Evolutionary conservation across 2,113 vertebrate genomes (phyloP), one percentile per base, ranked within the genome.

Genomic region (Fregetta grallaria): DNA sequence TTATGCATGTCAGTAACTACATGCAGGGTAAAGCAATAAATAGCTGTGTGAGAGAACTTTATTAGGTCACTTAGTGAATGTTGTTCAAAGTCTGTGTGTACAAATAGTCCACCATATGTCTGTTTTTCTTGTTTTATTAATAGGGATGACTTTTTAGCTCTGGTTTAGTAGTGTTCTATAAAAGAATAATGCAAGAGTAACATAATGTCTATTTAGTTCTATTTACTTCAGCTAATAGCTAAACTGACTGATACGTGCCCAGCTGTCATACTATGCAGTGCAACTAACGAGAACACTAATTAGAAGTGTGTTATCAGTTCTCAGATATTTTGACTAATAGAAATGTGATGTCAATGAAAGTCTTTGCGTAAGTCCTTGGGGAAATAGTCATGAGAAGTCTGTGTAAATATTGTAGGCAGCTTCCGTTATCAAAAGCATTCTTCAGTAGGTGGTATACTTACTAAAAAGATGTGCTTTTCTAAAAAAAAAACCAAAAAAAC

Each of bases 241-340:
- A 86, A 95, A 74, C 65, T 61, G 77, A 71, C 82, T 94, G 83
- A 76, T 63, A 56, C 29, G 34, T 76, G 74, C 56, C 79, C 63
- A 90, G 75, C n/a, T 95, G 73, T 42, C 32, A 1, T 52, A 55
- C 20, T 87, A 66, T n/a, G 32, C 45, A 62, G 38, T 58, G 23
- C 40, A 86, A 27, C 65, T 92, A 96, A 94, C 53, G 29, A 96
- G 80, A 62, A 61, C 40, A 44, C 29, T 89, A 85, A 94, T 92
- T 85, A 82, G 27, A 75, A 81, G 25, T 7, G 1, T 42, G 25
- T 78, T 86, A 52, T 93, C 47, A 66, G 25, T 78, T 86, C 55
- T 93, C 47, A 66, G 71, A 66, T 63, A 86, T 47, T 92, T 89
- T 65, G 83, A 53, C 79, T 84, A 84, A 44, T 42, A 67, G 27